Conservation (phyloP, 2,113 vertebrate species). For the Sinosuthora webbiana region DNA sequence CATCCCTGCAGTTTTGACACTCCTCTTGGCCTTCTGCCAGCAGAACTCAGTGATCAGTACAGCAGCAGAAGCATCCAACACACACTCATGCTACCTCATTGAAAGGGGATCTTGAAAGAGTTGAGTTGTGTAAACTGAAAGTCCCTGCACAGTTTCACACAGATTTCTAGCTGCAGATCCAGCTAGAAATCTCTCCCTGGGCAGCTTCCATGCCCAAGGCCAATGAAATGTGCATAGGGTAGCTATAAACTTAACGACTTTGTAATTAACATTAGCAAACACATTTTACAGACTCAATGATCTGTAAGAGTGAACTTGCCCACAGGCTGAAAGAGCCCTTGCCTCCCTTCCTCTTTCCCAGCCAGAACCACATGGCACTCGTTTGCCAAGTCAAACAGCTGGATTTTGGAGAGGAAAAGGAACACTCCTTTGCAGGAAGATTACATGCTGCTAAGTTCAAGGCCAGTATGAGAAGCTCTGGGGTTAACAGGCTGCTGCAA, state of each 20-base stretch:
- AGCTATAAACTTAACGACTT: constrained; percentile 31
- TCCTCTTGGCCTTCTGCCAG: background rate
- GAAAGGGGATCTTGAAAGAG: background rate
- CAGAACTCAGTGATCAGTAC: background rate
- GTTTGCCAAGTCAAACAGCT: background rate
- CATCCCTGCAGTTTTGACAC: background rate
- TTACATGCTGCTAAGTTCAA: background rate
- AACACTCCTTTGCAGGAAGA: background rate
- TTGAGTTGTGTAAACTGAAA: background rate
- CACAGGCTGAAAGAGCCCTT: background rate
- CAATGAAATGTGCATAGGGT: background rate
- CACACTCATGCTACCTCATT: background rate
- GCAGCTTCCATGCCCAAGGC: background rate
- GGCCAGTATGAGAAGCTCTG: background rate
- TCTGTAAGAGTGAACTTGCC: background rate
- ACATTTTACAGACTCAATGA: constrained; percentile 41
- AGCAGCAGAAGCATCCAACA: background rate
- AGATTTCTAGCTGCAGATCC: background rate
- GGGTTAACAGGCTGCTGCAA: background rate
- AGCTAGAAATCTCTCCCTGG: background rate
- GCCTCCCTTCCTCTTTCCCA: background rate
- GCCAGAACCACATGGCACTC: background rate
- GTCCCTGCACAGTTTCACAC: background rate
- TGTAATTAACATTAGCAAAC: constrained; percentile 45
- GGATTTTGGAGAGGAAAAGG: background rate